These are phyloP conservation scores for Brienomyrus brachyistius DNA, from an alignment of 2,113 vertebrate species.

Conservation along the genomic window DNA sequence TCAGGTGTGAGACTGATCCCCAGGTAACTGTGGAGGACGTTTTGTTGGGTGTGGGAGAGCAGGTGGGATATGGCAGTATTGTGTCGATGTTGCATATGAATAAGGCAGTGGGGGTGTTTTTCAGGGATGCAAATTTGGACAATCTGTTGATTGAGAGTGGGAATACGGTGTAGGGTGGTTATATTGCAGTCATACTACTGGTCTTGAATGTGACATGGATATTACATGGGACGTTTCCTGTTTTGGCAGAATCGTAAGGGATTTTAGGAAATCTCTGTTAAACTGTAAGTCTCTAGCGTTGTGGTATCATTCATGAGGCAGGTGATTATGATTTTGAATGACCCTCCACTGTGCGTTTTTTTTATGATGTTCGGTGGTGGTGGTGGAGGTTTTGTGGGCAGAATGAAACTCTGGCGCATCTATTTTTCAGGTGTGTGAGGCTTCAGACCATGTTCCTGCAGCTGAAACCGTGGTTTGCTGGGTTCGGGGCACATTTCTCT, in stretches of 20 bases:
- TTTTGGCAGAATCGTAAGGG: neutral
- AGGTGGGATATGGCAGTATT: neutral
- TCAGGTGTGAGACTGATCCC: no score
- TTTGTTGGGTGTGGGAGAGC: neutral
- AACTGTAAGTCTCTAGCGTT: neutral
- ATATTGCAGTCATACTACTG: neutral
- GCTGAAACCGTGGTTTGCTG: no score
- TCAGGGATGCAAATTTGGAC: neutral
- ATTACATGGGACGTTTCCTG: neutral
- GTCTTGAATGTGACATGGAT: neutral
- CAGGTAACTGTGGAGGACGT: neutral
- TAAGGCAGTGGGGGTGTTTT: neutral
- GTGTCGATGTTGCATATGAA: neutral
- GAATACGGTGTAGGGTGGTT: neutral
- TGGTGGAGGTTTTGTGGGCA: no score
- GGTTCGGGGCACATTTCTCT: no score
- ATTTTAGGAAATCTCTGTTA: neutral
- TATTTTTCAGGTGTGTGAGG: no score
- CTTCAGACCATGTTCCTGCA: no score
- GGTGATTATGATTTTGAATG: neutral
- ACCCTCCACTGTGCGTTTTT: neutral
- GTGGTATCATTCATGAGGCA: neutral
- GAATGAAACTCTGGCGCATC: no score
- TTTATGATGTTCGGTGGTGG: no score
- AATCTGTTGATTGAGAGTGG: neutral